These are phyloP conservation scores for Henricia sp. DNA, from an alignment of 53 echinoderm and acorn worm genomes.

Conservation along the genomic window DNA sequence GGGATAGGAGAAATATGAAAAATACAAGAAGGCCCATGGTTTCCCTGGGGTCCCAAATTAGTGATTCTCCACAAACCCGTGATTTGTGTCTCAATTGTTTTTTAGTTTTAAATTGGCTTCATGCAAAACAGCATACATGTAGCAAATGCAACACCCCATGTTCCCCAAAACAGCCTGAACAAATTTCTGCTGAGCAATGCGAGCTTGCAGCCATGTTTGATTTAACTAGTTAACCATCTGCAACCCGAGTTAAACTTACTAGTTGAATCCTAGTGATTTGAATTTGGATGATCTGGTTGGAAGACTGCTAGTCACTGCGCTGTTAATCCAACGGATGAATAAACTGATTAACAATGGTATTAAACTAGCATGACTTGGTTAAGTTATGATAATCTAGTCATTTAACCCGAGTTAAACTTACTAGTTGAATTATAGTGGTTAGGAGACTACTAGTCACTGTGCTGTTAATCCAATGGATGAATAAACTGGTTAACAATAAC, in stretches of 20 bases:
- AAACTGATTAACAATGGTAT: neutral
- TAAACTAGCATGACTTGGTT: too few species aligned
- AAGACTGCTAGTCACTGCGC: conserved; percentile 33
- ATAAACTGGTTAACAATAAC: neutral
- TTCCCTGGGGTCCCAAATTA: too few species aligned
- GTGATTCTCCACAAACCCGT: too few species aligned
- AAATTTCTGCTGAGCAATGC: too few species aligned
- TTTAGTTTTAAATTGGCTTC: too few species aligned
- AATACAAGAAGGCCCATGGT: too few species aligned
- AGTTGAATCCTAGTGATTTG: conserved; percentile 56
- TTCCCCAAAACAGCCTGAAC: too few species aligned
- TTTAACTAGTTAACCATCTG: conserved; percentile 13
- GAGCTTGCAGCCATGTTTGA: conserved; percentile 27
- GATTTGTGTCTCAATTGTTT: too few species aligned
- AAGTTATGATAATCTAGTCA: too few species aligned
- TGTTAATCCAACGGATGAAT: conserved; percentile 20
- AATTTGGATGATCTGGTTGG: conserved; percentile 53
- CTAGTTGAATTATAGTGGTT: conserved; percentile 42
- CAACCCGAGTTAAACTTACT: conserved; percentile 48
- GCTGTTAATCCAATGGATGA: conserved; percentile 30
- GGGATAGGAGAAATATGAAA: too few species aligned
- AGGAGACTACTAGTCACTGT: conserved; percentile 47
- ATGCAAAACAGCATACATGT: too few species aligned
- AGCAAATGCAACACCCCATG: too few species aligned
- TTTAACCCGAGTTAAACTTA: conserved; percentile 48